These are phyloP conservation scores for Elysia crispata DNA, from an alignment of 2,888 invertebrate species.

Conservation along the genomic window DNA sequence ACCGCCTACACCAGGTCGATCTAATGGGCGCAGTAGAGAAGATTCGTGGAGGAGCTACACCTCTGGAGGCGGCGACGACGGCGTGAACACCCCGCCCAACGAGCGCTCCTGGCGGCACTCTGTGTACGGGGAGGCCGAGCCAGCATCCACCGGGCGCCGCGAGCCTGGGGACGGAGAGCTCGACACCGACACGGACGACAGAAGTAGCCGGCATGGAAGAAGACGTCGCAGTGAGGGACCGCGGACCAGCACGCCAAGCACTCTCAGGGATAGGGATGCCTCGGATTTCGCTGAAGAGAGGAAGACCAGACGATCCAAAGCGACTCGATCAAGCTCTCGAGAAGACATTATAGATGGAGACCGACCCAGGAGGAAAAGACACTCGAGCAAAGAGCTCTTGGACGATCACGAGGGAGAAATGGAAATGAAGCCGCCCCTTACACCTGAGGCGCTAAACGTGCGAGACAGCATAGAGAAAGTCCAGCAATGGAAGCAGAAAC, in stretches of 20 bases:
- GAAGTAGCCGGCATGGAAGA: constrained; percentile 56
- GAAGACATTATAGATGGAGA: constrained; percentile 67
- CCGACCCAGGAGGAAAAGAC: constrained; percentile 61
- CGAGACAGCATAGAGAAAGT: constrained; percentile 76
- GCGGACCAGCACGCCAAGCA: constrained; percentile 65
- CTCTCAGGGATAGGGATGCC: constrained; percentile 44
- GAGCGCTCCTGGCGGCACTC: constrained; percentile 69
- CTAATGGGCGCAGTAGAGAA: constrained; percentile 52
- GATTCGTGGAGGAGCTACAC: constrained; percentile 53
- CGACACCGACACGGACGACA: constrained; percentile 58
- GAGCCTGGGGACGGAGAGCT: constrained; percentile 46
- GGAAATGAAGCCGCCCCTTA: constrained; percentile 58
- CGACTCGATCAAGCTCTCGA: constrained; percentile 67
- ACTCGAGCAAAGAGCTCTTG: constrained; percentile 65
- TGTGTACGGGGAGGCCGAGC: constrained; percentile 66
- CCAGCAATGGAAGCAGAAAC: constrained; percentile 73
- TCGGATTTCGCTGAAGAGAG: constrained; percentile 53
- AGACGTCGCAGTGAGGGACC: constrained; percentile 56
- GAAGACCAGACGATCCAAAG: constrained; percentile 54
- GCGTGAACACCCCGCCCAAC: constrained; percentile 60
- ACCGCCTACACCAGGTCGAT: constrained; percentile 41
- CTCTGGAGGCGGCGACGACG: no score
- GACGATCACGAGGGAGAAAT: constrained; percentile 56
- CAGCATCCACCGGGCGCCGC: constrained; percentile 2
- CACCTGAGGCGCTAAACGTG: constrained; percentile 71